Evolutionary conservation across 64 coral and sea anemone species (phyloP).

Genomic region (Stylophora pistillata): DNA sequence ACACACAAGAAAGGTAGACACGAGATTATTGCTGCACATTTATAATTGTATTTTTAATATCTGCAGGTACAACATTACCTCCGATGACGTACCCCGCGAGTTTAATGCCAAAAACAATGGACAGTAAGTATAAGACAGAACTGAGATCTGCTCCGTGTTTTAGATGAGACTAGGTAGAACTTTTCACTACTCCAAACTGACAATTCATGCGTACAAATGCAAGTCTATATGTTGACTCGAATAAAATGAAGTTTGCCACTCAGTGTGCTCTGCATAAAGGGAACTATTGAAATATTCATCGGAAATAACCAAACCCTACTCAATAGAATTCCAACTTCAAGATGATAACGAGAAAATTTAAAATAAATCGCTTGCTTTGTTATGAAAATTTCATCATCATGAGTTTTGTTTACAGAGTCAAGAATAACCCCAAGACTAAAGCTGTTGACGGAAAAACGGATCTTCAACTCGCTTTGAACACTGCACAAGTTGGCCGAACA

Average conservation of each 20-base stretch:
- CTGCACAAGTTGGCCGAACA: constrained; percentile 41
- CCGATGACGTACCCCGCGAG: constrained; percentile 19
- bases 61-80: constrained; percentile 30
- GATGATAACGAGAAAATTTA: too few species aligned
- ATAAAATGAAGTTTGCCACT: too few species aligned
- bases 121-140: not conserved
- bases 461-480: constrained; percentile 52
- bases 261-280: too few species aligned
- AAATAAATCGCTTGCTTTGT: too few species aligned
- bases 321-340: too few species aligned
- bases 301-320: too few species aligned
- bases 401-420: not conserved
- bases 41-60: not conserved
- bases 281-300: too few species aligned
- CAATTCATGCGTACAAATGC: too few species aligned
- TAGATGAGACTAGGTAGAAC: too few species aligned
- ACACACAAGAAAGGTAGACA: not conserved
- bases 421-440: constrained; percentile 43
- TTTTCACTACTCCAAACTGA: too few species aligned
- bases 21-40: not conserved
- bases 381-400: too few species aligned
- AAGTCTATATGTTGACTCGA: too few species aligned
- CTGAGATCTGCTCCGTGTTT: not conserved
- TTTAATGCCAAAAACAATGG: not conserved
- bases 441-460: constrained; percentile 27